A percentile compares a stretch with the other conserved stretches of the same genome.
Conservation (phyloP, 2,113 vertebrate genomes). For the Illadopsis cleaveri region DNA sequence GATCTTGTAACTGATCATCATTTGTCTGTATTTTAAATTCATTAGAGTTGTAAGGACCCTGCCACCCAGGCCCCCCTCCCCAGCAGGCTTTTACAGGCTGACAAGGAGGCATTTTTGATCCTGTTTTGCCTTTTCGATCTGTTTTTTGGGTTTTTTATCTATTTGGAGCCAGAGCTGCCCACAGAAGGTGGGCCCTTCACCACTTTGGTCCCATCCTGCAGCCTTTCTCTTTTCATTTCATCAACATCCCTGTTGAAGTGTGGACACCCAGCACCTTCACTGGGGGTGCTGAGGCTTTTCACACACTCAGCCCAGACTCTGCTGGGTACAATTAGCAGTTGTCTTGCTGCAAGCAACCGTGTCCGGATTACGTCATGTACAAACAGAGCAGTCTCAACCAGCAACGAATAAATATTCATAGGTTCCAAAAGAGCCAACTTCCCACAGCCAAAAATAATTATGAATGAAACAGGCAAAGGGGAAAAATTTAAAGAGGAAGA, state of each 20-base stretch:
- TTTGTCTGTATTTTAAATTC: not conserved
- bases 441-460: constrained; percentile 31
- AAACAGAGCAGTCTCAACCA: not conserved
- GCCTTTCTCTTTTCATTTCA: not conserved
- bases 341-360: not conserved
- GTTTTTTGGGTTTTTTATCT: too few relatives aligned
- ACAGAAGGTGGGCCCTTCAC: not conserved
- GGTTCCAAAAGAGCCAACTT: not conserved
- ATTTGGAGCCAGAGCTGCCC: not conserved
- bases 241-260: not conserved
- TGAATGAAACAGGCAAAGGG: not conserved
- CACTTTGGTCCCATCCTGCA: not conserved
- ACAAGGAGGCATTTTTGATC: not conserved
- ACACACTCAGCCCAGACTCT: not conserved
- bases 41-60: not conserved
- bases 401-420: constrained; percentile 5
- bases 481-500: constrained; percentile 25
- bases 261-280: not conserved
- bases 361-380: not conserved
- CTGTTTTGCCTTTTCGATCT: not conserved
- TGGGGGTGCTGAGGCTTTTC: not conserved
- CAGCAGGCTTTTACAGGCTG: not conserved
- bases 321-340: not conserved
- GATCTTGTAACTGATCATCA: not conserved
- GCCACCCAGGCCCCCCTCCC: not conserved